phyloP scores from a whole-genome alignment of 35 echinoderm and acorn worm genomes.

The Apostichopus parvimensis region DNA sequence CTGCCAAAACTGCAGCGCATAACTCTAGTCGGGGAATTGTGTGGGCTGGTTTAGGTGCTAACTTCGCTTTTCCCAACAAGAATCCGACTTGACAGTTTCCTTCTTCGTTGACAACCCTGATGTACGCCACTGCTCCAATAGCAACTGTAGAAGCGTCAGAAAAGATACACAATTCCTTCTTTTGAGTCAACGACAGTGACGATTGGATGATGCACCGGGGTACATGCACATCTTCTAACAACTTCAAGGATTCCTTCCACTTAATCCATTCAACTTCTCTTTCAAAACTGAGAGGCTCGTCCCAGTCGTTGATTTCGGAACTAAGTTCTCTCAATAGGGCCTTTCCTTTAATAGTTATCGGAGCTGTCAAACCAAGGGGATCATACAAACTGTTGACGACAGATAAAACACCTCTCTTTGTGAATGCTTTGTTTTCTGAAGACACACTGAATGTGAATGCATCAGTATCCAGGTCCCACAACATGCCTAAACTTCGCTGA shows the following conservation, averaged over 20 bases:
- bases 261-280: slow-evolving; percentile 17
- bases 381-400: slow-evolving; percentile 67
- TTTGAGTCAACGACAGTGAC: neutral
- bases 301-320: slow-evolving; percentile 46
- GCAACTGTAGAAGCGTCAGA: slow-evolving; percentile 41
- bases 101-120: slow-evolving; percentile 6
- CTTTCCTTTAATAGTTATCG: slow-evolving; percentile 45
- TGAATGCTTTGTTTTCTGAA: slow-evolving; percentile 38
- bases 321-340: slow-evolving; percentile 47
- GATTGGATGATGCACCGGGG: slow-evolving; percentile 21
- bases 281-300: slow-evolving; percentile 41
- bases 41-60: slow-evolving; percentile 42
- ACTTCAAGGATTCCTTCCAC: slow-evolving; percentile 27
- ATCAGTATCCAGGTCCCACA: slow-evolving; percentile 58
- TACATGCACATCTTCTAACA: slow-evolving; percentile 19
- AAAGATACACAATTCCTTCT: slow-evolving; percentile 47
- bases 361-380: slow-evolving; percentile 65
- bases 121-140: slow-evolving; percentile 47
- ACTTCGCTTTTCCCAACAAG: slow-evolving; percentile 41
- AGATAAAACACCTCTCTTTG: slow-evolving; percentile 54
- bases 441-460: slow-evolving; percentile 53
- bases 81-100: slow-evolving; percentile 42
- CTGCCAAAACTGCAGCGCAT: slow-evolving; percentile 71
- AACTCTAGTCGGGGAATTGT: slow-evolving; percentile 76
- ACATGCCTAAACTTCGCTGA: slow-evolving; percentile 58